Evolutionary conservation across 2,888 invertebrate species (phyloP), one percentile per base, ranked within the genome.

Genomic region (Acleris cristana): DNA sequence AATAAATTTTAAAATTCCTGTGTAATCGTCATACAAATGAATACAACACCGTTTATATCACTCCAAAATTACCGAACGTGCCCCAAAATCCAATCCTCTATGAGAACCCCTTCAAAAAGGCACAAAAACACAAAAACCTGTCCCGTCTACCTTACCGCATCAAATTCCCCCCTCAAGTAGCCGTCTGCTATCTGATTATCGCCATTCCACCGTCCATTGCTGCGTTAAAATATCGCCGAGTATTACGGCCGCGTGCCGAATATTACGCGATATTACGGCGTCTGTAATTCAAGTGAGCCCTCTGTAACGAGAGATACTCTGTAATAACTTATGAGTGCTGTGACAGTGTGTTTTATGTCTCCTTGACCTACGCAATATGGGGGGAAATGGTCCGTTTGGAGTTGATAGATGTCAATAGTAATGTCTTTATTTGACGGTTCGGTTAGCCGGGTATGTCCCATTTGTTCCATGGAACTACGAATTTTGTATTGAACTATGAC

Each of bases 101-200:
- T 16, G 53, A 40, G 52, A 1, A 10, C 14, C 40, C 3, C 8
- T n/a, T 19, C 19, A 23, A 52, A 21, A 40, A 53, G 40, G 34
- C 44, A 61, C 44, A 45, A 54, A 21, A 8, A 7, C 12, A 8
- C 26, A 45, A 52, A 7, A 34, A 5, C 44, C 64, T 26, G 14
- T 57, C 23, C 16, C 23, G 73, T 75, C 77, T 44, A 30, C 45
- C 3, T 1, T 40, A 34, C 10, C 34, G 79, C 79, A 44, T 84
- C 84, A 84, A 55, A 79, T 78, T 26, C 76, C 64, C 71, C 74
- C 78, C 82, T 82, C 81, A 84, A 85, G 83, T 76, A 80, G 79
- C 78, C 87, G 84, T 89, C 88, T 87, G 85, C 80, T 88, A 87
- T 89, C 84, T 85, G 87, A 87, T 86, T 89, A 89, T 87, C 82